Base-by-base conservation (phyloP, 1,140 invertebrate genomes). In the Zaprionus vittiger region DNA sequence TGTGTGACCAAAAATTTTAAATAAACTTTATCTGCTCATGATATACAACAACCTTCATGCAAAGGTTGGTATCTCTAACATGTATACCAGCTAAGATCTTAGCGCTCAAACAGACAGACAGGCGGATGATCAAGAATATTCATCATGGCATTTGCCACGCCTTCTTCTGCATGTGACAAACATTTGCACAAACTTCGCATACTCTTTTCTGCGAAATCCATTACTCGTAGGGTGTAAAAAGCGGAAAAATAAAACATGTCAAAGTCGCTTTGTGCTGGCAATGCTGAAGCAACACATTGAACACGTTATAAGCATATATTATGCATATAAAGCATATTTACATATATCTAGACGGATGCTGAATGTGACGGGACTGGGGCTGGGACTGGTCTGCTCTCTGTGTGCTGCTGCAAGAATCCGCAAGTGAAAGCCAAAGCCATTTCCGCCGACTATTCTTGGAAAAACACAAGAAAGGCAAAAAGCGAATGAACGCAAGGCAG, bases 401-500 rank as follows among this genome's bases (percentile, higher is more conserved):
- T 54, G 6, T 31, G 37, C 15, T 2, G 34, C 37, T 37, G 63
- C 17, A 63, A 63, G 61, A 17, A 65, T 66, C 54, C 52, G 55
- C 26, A n/a, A 59, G 17, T 31, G 7, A 56, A 66, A 66, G 38
- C 17, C 47, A 66, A 66, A 66, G 26, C 24, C 47, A 54, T 55
- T 55, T 31, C n/a, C 66, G 22, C 37, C 41, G 70, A 41, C 62
- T 60, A 44, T 67, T 59, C 56, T 73, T 67, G 41, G 37, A 38
- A 52, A 62, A 62, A 47, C 54, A 28, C 47, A 63, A 26, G 69
- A 57, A 55, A 54, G 54, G 24, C 55, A 59, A 34, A 44, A 28
- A 37, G 15, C 15, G 17, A 59, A 34, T 34, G 31, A 34, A 22
- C 31, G 24, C n/a, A 47, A 47, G 41, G 17, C n/a, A 20, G 22